phyloP scores from a whole-genome alignment of 1,140 invertebrate genomes.

The Bombus soroeensis region DNA sequence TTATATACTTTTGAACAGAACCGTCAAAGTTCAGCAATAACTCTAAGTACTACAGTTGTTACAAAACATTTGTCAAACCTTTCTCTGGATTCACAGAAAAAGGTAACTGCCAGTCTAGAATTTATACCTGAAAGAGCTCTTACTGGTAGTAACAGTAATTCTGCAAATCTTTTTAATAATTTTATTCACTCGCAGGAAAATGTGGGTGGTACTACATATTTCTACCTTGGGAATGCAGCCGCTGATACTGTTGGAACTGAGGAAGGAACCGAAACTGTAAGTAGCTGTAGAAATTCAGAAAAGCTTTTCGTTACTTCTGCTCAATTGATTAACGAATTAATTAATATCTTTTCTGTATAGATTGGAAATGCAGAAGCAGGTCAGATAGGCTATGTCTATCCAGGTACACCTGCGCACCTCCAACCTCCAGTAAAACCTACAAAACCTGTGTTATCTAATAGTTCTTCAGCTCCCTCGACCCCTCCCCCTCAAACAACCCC shows the following conservation, averaged over 20 bases:
- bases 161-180: constrained; percentile 79
- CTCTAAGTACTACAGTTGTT: constrained; percentile 80
- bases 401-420: constrained; percentile 87
- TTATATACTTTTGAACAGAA: constrained; percentile 78
- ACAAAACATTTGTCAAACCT: constrained; percentile 85
- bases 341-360: constrained; percentile 49
- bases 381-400: constrained; percentile 84
- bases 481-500: constrained; percentile 77
- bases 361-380: constrained; percentile 71
- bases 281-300: background rate
- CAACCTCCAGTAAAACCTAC: constrained; percentile 80
- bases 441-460: constrained; percentile 80
- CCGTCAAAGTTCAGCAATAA: constrained; percentile 83
- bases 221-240: constrained; percentile 86
- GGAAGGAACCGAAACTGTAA: constrained; percentile 74
- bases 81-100: constrained; percentile 83
- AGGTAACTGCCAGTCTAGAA: constrained; percentile 81
- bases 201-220: constrained; percentile 97
- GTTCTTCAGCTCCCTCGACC: constrained; percentile 81
- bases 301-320: background rate
- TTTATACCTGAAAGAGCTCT: constrained; percentile 77
- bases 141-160: constrained; percentile 77
- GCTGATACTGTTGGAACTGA: constrained; percentile 76
- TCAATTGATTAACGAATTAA: background rate
- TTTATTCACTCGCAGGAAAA: constrained; percentile 88